phyloP scores from a whole-genome alignment of 2,113 vertebrate species.

The Pygoscelis antarcticus region DNA sequence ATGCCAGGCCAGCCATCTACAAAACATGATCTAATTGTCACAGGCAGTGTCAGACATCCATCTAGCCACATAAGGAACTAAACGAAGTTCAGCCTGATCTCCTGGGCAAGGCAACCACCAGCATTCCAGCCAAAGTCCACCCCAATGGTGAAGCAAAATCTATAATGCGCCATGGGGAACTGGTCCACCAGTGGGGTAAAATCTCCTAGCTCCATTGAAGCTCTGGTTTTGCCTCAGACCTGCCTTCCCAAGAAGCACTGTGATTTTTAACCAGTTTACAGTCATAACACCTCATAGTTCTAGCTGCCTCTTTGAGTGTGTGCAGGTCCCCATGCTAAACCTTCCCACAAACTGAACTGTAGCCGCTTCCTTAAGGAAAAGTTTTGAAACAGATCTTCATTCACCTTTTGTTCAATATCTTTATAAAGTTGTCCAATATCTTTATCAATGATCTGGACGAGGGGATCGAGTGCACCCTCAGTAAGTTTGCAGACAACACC shows the following conservation, averaged over 20 bases:
- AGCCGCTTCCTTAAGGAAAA: not conserved
- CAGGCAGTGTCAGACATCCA: not conserved
- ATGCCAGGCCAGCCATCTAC: not conserved
- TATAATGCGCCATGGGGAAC: not conserved
- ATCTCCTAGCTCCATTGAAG: not conserved
- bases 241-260: not conserved
- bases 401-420: no score
- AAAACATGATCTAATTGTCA: not conserved
- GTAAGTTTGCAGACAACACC: no score
- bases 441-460: no score
- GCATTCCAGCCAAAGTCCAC: not conserved
- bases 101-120: not conserved
- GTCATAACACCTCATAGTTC: not conserved
- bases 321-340: not conserved
- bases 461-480: no score
- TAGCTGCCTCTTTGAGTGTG: not conserved
- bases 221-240: not conserved
- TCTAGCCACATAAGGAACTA: not conserved
- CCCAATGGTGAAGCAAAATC: not conserved
- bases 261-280: not conserved
- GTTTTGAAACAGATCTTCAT: not conserved
- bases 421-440: no score
- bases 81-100: not conserved
- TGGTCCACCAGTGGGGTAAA: not conserved
- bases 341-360: not conserved